Evolutionary conservation across 92 coral and sea anemone genomes (phyloP), one percentile per base, ranked within the genome.

Genomic region (Plumapathes pennacea): DNA sequence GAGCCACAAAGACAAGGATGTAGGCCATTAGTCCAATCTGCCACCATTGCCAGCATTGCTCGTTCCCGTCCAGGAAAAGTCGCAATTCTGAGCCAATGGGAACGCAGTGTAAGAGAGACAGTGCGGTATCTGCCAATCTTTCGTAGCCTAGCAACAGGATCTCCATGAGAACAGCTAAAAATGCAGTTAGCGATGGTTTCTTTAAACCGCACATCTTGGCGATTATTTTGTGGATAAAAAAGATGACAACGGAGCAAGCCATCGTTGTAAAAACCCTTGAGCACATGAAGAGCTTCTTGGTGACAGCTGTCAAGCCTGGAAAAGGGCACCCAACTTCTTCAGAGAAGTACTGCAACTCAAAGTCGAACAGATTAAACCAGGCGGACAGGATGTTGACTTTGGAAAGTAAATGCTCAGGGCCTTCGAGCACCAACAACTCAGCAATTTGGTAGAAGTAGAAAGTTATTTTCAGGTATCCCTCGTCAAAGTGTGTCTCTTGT

Each of bases 21-120:
- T 55, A 38, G 1, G 24, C 46, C 25, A 66, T 65, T 12, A 56
- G 4, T 5, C 64, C 5, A 21, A 32, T 42, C 25, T 75, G 82
- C 82, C 75, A 74, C 82, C 82, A 64, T 65, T 74, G 74, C 67
- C 67, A 74, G 25, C 82, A 74, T 29, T 38, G 26, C 12, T 64
- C 48, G 25, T 74, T 73, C 10, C 72, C 80, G 23, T 73, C 63
- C 34, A 28, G 18, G 33, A 72, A 73, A 9, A 73, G 43, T 42
- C 50, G 63, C 58, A 41, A 57, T 1, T 50, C 41, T 22, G 5
- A 12, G 10, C 50, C 64, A 5, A 76, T 32, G 5, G 51, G 59
- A 12, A 67, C 59, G 43, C 83, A 76, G 55, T 48, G 83, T 49
- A 67, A 45, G n/a, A 76, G 62, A 17, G 57, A 57, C 32, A 76